phyloP scores from a whole-genome alignment of 2,113 vertebrate species.

The Atrichornis clamosus region DNA sequence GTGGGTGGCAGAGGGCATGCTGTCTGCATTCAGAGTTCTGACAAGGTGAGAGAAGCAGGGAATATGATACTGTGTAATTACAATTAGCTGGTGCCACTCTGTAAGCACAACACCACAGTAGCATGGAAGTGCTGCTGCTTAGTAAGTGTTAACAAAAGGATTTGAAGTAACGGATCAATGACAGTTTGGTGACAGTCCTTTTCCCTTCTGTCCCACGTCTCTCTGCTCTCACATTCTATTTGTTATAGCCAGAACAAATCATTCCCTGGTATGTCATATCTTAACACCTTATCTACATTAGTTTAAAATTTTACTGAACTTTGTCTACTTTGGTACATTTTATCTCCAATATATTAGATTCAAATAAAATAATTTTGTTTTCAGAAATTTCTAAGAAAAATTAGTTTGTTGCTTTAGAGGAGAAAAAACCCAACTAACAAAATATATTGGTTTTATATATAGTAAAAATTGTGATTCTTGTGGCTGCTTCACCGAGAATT shows the following conservation, averaged over 20 bases:
- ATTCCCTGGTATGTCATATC: not conserved
- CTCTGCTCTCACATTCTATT: not conserved
- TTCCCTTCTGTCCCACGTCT: not conserved
- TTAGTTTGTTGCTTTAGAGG: not conserved
- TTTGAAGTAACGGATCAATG: not conserved
- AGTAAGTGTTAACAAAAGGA: not conserved
- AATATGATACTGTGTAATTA: not conserved
- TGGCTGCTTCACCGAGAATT: not conserved
- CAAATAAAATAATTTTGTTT: not conserved
- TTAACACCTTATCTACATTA: not conserved
- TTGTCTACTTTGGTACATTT: not conserved
- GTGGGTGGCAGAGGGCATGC: not conserved
- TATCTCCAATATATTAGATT: not conserved
- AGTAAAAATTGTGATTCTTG: not conserved
- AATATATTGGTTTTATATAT: not conserved
- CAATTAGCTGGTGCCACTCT: not conserved
- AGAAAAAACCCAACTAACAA: not conserved
- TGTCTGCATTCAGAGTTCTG: not conserved
- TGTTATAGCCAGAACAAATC: not conserved
- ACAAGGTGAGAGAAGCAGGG: not conserved
- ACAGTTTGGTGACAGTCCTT: not conserved
- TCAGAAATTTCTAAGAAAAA: not conserved
- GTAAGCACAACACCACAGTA: not conserved
- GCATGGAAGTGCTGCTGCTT: not conserved
- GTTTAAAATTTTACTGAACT: not conserved